Base-by-base conservation (phyloP, 2,888 invertebrate genomes). In the Crepidodera aurea region DNA sequence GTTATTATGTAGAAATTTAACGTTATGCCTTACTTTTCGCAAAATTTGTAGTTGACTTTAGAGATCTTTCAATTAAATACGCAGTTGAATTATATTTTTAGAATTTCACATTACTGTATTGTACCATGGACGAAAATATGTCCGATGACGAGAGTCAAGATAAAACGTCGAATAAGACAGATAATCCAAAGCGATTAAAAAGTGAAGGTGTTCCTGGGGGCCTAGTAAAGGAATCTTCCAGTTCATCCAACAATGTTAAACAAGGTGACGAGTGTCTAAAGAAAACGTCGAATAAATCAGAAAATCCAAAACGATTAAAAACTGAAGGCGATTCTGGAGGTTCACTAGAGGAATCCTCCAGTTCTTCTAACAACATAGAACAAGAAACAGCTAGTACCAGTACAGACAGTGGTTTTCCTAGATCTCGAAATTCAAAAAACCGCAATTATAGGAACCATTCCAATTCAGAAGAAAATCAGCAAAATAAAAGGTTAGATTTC, bases 141-240 rank as follows among this genome's bases (percentile, higher is more conserved):
- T 65, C 72, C 34, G 71, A 70, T 63, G 69, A 67, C 59, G 71
- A 70, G 40, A 68, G 66, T 29, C 29, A 46, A 34, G 55, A 64
- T 27, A 64, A 60, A 64, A 40, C 58, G 18, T 57, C 60, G 15
- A 42, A 59, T 50, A 62, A 59, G 51, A 48, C 58, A 37, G 71
- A 70, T 18, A 70, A 69, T 42, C 69, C 67, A 12, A 79, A 79
- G 70, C 72, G 78, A 40, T 66, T 79, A 39, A 77, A 76, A 70
- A 78, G 75, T 51, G 75, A 73, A 3, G 16, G 5, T 13, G 39
- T n/a, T 7, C 6, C 16, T 54, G 63, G 60, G 7, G 46, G 32
- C 29, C 50, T 57, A 19, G 55, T 66, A 46, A 67, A 73, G 46
- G 73, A 74, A 46, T 70, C 68, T 34, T 73, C 71, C 22, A 73